A percentile compares a stretch with the other conserved stretches of the same genome.
These are phyloP conservation scores for Rhombomys opimus DNA, from an alignment of 2,113 vertebrate genomes.

Conservation along the genomic window DNA sequence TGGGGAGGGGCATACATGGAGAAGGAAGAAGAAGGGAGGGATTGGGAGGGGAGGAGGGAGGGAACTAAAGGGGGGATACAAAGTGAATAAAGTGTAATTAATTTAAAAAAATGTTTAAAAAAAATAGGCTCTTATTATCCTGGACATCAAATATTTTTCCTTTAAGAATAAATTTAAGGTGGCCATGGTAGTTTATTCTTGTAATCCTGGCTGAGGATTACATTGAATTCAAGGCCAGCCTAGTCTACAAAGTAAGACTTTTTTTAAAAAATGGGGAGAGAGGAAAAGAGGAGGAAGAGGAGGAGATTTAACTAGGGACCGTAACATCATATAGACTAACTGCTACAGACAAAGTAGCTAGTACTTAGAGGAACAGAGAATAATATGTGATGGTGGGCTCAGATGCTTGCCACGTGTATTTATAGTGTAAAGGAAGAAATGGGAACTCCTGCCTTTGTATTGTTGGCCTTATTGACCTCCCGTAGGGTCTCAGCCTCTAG, in stretches of 20 bases:
- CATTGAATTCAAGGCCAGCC: background rate
- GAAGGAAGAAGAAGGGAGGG: no score
- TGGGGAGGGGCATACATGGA: no score
- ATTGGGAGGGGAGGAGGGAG: no score
- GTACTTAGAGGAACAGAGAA: background rate
- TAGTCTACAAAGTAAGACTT: background rate
- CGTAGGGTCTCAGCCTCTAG: background rate
- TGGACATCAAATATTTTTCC: background rate
- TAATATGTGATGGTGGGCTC: background rate
- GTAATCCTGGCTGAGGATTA: background rate
- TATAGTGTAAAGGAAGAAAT: background rate
- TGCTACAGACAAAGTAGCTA: background rate
- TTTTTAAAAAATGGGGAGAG: background rate
- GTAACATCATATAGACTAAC: background rate
- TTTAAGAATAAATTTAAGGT: constrained; percentile 23
- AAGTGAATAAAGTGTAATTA: no score
- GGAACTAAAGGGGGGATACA: no score
- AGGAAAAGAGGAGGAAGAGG: background rate
- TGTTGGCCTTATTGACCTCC: background rate
- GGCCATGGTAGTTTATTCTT: background rate
- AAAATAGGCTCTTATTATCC: background rate
- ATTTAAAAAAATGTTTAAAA: background rate
- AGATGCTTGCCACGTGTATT: background rate
- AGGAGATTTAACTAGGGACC: background rate
- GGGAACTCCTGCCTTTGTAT: background rate